phyloP scores from a whole-genome alignment of 1,140 invertebrate genomes.

The Wasmannia auropunctata region DNA sequence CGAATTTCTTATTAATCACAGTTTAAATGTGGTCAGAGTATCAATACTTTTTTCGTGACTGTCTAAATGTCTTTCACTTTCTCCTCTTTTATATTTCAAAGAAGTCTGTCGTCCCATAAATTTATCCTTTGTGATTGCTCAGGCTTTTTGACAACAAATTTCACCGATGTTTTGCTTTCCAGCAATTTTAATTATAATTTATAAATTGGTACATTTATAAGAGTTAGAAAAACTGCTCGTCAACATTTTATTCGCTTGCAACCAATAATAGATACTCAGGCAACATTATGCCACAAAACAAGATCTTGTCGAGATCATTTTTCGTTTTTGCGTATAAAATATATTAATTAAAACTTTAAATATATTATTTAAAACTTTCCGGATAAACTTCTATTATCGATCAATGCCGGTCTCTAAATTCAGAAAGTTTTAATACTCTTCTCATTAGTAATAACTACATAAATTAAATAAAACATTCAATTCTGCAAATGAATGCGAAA shows the following conservation, averaged over 20 bases:
- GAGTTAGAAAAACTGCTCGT: not conserved
- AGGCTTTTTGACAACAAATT: not conserved
- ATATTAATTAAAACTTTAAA: too few species aligned
- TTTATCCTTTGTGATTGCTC: not conserved
- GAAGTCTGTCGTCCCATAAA: not conserved
- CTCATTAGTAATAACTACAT: not conserved
- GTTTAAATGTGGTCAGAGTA: not conserved
- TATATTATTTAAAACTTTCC: too few species aligned
- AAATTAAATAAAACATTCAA: not conserved
- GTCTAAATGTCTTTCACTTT: conserved; percentile 24
- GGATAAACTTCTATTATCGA: not conserved
- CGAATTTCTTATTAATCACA: not conserved
- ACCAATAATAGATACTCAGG: not conserved
- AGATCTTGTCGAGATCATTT: not conserved
- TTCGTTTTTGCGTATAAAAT: not conserved
- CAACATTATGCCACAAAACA: not conserved
- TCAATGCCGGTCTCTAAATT: not conserved
- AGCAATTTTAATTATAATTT: not conserved
- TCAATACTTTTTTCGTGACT: not conserved
- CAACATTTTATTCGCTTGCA: not conserved
- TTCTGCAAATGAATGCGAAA: not conserved
- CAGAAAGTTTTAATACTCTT: not conserved
- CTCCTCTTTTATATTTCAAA: conserved; percentile 13
- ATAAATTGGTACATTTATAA: not conserved
- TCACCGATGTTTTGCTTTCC: not conserved